Conservation (phyloP, 2,113 vertebrate species). For the Crotalus viridis region DNA sequence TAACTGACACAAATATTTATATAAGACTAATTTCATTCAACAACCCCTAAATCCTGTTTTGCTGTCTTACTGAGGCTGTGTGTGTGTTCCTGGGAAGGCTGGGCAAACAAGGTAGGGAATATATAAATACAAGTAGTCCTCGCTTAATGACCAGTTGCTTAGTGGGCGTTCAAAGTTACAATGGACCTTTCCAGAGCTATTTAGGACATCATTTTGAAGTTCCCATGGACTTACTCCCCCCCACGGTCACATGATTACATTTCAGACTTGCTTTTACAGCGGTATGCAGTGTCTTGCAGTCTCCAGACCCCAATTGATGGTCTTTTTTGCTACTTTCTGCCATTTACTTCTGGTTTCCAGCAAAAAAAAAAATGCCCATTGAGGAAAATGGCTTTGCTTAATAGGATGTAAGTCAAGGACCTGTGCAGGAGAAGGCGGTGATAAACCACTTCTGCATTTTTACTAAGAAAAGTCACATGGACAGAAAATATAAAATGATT, state of each 20-base stretch:
- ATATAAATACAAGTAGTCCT: not conserved
- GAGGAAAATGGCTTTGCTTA: too few relatives aligned
- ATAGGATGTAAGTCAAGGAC: too few relatives aligned
- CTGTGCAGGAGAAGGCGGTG: not conserved
- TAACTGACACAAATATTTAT: not conserved
- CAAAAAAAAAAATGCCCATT: too few relatives aligned
- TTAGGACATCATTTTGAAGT: not conserved
- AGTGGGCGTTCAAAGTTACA: not conserved
- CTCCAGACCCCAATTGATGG: not conserved
- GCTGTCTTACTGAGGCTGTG: not conserved
- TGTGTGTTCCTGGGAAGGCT: not conserved
- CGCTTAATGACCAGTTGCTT: not conserved
- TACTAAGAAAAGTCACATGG: not conserved
- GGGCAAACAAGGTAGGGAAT: not conserved
- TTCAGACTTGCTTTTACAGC: not conserved
- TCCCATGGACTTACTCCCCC: not conserved
- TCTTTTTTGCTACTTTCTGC: not conserved
- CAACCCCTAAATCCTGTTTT: not conserved
- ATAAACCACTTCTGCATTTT: not conserved
- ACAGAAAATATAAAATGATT: not conserved
- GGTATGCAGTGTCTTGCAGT: not conserved
- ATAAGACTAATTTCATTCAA: not conserved
- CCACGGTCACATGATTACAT: not conserved
- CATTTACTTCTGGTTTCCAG: not conserved
- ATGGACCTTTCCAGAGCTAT: not conserved